phyloP scores from a whole-genome alignment of 2,797 vertebrate species.

The Ctenopoma multispine region DNA sequence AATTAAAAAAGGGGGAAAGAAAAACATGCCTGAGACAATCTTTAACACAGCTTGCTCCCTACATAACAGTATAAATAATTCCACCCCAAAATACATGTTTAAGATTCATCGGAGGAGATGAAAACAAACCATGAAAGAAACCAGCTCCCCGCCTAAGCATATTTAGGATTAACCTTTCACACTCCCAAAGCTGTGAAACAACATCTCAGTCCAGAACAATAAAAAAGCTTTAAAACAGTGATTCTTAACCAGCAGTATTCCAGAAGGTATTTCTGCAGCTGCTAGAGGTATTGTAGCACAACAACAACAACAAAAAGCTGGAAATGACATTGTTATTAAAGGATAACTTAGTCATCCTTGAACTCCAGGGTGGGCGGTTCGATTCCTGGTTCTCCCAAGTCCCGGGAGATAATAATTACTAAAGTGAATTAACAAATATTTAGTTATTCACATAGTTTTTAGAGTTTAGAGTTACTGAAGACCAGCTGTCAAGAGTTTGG shows the following conservation, averaged over 20 bases:
- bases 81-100: slow-evolving; percentile 61
- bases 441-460: no score
- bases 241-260: slow-evolving; percentile 4
- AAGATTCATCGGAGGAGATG: slow-evolving; percentile 44
- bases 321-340: neutral
- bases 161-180: slow-evolving; percentile 47
- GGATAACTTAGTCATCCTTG: no score
- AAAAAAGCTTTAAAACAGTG: neutral
- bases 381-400: no score
- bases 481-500: no score
- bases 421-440: no score
- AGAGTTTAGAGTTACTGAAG: no score
- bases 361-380: no score
- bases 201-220: slow-evolving; percentile 2
- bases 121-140: slow-evolving; percentile 55
- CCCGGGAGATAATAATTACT: no score
- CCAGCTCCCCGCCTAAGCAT: slow-evolving; percentile 24
- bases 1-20: slow-evolving; percentile 54
- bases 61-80: slow-evolving; percentile 60
- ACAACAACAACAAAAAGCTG: neutral
- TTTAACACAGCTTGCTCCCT: slow-evolving; percentile 54
- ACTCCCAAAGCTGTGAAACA: slow-evolving; percentile 21
- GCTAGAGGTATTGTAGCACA: neutral
- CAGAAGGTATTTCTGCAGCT: neutral
- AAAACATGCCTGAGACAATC: slow-evolving; percentile 61